Evolutionary conservation across 2,888 invertebrate genomes (phyloP).

Genomic region (Panopea generosa): DNA sequence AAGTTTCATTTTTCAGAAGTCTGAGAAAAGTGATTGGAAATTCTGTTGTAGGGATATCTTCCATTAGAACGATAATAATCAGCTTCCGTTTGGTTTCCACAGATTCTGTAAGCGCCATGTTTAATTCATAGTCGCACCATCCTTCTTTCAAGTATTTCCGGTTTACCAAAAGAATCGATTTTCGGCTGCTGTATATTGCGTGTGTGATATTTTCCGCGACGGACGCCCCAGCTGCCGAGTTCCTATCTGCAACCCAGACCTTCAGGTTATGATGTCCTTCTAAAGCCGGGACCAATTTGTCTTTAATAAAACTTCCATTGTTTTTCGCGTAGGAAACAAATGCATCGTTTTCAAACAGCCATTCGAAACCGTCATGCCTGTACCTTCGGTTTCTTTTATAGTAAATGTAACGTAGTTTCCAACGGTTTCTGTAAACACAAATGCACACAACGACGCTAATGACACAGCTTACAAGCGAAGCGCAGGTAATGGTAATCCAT

Average conservation of each 20-base stretch:
- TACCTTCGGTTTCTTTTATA: conserved; percentile 40
- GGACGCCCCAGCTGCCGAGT: conserved; percentile 45
- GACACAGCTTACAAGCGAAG: neutral
- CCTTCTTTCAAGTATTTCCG: conserved; percentile 36
- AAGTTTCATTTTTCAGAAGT: conserved; percentile 23
- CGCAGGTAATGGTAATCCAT: neutral
- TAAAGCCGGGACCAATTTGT: conserved; percentile 41
- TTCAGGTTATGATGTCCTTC: conserved; percentile 32
- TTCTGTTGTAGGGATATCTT: conserved; percentile 14
- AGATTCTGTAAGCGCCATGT: conserved; percentile 56
- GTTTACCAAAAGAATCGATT: conserved; percentile 48
- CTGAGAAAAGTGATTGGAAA: conserved; percentile 37
- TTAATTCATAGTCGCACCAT: conserved; percentile 61
- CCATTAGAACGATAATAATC: conserved; percentile 50
- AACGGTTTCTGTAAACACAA: conserved; percentile 41
- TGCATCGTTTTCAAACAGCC: conserved; percentile 54
- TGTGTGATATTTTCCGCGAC: conserved; percentile 55
- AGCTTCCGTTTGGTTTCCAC: conserved; percentile 33
- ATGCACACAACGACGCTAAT: conserved; percentile 7
- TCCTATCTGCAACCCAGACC: conserved; percentile 52
- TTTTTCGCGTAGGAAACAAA: conserved; percentile 51
- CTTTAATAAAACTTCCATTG: conserved; percentile 44
- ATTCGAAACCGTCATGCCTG: conserved; percentile 35
- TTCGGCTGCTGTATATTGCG: conserved; percentile 53
- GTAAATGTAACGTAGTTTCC: conserved; percentile 54